Evolutionary conservation across 2,888 invertebrate species (phyloP).

Genomic region (Volucella inflata): DNA sequence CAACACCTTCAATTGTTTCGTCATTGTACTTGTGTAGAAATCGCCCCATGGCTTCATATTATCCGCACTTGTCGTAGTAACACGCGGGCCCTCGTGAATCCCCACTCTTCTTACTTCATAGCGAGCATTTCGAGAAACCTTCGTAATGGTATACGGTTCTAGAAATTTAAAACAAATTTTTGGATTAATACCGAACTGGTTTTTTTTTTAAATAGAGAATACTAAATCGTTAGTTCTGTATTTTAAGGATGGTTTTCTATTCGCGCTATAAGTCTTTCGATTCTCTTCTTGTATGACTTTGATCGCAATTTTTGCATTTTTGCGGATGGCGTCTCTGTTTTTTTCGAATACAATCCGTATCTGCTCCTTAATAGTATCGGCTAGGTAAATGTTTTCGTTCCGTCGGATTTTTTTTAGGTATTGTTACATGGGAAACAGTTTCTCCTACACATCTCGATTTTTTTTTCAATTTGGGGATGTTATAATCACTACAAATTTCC

Average conservation of each 20-base stretch:
- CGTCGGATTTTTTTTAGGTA: conserved; percentile 65
- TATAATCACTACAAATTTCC: too few species aligned
- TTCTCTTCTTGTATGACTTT: conserved; percentile 69
- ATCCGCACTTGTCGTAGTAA: conserved; percentile 49
- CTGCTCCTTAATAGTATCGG: conserved; percentile 49
- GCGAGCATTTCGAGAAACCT: conserved; percentile 77
- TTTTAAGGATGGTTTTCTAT: conserved; percentile 36
- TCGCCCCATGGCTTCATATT: conserved; percentile 36
- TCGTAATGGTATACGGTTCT: conserved; percentile 78
- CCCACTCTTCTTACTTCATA: conserved; percentile 79
- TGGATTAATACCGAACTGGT: conserved; percentile 79
- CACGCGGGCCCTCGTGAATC: conserved; percentile 58
- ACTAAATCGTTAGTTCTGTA: conserved; percentile 68
- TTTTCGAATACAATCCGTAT: conserved; percentile 42
- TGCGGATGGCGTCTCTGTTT: conserved; percentile 38
- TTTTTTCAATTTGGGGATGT: too few species aligned
- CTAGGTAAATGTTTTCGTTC: conserved; percentile 17
- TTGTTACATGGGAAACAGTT: not conserved
- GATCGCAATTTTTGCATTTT: conserved; percentile 54
- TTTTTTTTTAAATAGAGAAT: conserved; percentile 80
- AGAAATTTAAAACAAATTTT: conserved; percentile 80
- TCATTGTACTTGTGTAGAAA: not conserved
- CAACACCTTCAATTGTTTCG: too few species aligned
- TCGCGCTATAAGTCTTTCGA: conserved; percentile 55
- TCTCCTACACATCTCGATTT: too few species aligned